Percentiles rank a stretch among this genome's conserved stretches.
Evolutionary conservation across 2,797 vertebrate genomes (phyloP).

Genomic region (Falco rusticolus): DNA sequence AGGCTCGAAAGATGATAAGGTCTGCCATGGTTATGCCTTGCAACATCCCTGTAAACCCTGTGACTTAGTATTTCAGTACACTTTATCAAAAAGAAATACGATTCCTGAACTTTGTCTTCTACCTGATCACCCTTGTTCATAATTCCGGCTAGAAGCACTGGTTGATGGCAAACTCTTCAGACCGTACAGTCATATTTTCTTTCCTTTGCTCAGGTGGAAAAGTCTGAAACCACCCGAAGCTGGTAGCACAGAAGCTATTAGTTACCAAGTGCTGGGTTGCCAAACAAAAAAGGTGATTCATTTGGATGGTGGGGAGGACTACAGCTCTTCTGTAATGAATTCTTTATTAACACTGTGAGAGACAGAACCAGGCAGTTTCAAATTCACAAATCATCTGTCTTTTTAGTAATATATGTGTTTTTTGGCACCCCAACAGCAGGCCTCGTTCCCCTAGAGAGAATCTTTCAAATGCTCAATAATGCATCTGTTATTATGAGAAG

Average conservation of each 20-base stretch:
- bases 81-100: background rate
- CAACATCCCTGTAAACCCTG: background rate
- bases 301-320: background rate
- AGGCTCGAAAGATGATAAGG: background rate
- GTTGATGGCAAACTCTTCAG: background rate
- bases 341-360: constrained; percentile 62
- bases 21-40: background rate
- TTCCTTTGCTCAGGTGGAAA: background rate
- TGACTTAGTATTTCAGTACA: background rate
- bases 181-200: background rate
- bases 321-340: constrained; percentile 41
- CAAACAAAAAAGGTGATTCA: constrained; percentile 6
- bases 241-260: background rate
- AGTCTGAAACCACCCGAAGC: background rate
- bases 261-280: background rate
- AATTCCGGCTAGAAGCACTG: background rate
- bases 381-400: constrained; percentile 68
- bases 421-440: constrained; percentile 58
- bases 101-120: background rate
- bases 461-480: constrained; percentile 60
- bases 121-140: background rate
- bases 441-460: constrained; percentile 44
- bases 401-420: constrained; percentile 61
- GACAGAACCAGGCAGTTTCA: constrained; percentile 54
- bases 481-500: constrained; percentile 64